Base-by-base conservation (phyloP, 2,113 vertebrate genomes). In the Crocuta crocuta region DNA sequence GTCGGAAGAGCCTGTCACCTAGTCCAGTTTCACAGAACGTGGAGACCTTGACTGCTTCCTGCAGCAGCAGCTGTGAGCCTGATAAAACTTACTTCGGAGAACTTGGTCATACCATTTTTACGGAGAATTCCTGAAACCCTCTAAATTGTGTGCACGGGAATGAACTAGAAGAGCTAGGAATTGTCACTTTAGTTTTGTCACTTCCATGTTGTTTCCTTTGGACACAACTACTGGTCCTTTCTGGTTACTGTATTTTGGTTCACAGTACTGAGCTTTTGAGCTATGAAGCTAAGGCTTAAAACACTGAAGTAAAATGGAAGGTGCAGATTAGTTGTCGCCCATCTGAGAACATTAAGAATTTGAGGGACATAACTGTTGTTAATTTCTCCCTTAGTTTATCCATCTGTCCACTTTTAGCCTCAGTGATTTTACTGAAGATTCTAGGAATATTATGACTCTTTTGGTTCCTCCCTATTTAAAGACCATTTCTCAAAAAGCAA, bases 401-500 rank as follows among this genome's bases (percentile, higher is more conserved):
- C 28, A 23, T 68, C n/a, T 71, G 55, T 79, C 78, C 17, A 80
- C 7, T 85, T 96, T 50, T 81, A 87, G 50, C 48, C 70, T 88
- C 15, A 4, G 63, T 80, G 61, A 87, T 81, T 96, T 91, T 82
- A 86, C 70, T 86, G 21, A 78, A 89, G 78, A 86, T 43, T 82
- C 93, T 91, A 48, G 71, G n/a, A 93, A 31, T 76, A 35, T 35
- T 7, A 83, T 63, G 73, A 73, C 74, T 79, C 58, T 80, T 63
- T 33, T 76, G 66, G 31, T 19, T 50, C 43, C 58, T 95, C 17
- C 61, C 33, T 93, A 33, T 24, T 93, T 74, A 89, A 74, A 83
- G 78, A 86, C 33, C 50, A 31, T 23, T n/a, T 96, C 55, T 94
- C 58, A 91, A 12, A 93, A 87, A 91, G 68, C 73, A 88, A 85